These are phyloP conservation scores for Sebastes hopkinsi DNA, from an alignment of 2,797 vertebrate species.

Conservation along the genomic window DNA sequence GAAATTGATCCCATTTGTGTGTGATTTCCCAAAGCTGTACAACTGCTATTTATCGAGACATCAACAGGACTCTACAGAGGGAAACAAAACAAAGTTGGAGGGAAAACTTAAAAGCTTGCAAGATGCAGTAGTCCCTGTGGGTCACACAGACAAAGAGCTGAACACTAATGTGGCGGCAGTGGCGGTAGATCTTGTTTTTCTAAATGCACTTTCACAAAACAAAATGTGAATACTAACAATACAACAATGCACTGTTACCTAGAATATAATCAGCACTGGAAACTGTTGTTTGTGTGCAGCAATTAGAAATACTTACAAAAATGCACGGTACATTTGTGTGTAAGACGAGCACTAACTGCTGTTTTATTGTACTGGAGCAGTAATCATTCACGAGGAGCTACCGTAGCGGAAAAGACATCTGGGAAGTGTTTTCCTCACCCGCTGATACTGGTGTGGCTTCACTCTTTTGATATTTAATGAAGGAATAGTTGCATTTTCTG, in stretches of 20 bases:
- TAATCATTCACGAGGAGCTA: not conserved
- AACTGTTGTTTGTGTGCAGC: not conserved
- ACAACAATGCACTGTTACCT: not conserved
- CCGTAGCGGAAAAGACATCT: not conserved
- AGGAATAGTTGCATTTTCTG: not conserved
- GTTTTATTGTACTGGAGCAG: not conserved
- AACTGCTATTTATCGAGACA: conserved; percentile 23
- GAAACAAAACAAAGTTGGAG: conserved; percentile 7
- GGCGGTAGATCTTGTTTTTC: not conserved
- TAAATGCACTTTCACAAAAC: not conserved
- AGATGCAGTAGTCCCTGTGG: not conserved
- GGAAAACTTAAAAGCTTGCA: not conserved
- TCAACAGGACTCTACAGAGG: conserved; percentile 3
- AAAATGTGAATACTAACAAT: not conserved
- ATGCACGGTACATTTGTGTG: not conserved
- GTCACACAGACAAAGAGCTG: not conserved
- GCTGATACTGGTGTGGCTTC: not conserved
- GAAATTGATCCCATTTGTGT: conserved; percentile 47
- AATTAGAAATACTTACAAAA: not conserved
- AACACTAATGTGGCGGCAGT: not conserved
- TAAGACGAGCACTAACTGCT: not conserved
- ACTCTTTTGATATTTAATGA: not conserved
- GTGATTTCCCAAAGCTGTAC: conserved; percentile 53
- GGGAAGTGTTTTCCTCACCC: not conserved
- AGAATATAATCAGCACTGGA: not conserved